A percentile compares a stretch with the other conserved stretches of the same genome.
Evolutionary conservation across 2,888 invertebrate species (phyloP).

Genomic region (Cheilosia scutellata): DNA sequence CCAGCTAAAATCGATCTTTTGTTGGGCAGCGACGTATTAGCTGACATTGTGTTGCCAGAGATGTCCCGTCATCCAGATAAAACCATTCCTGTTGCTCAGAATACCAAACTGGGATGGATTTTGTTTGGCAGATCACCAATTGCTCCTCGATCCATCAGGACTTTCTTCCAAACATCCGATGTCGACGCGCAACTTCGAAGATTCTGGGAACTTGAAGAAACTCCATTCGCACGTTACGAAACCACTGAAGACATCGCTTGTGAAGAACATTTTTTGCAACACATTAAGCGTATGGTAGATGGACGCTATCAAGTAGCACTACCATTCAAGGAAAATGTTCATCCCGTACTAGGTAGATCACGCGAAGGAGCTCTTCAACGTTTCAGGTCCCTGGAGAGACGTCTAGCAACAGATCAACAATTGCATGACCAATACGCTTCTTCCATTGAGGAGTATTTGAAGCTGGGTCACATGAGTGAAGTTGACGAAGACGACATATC

Average conservation of each 20-base stretch:
- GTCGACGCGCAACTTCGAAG: slow-evolving; percentile 24
- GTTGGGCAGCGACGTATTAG: slow-evolving; percentile 9
- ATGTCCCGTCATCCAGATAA: slow-evolving; percentile 13
- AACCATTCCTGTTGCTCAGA: slow-evolving; percentile 19
- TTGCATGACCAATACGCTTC: slow-evolving; percentile 17
- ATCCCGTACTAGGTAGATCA: slow-evolving; percentile 21
- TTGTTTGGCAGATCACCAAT: slow-evolving; percentile 3
- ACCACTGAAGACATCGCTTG: slow-evolving; percentile 21
- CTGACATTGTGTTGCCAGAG: slow-evolving; percentile 17
- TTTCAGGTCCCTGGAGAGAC: slow-evolving; percentile 21
- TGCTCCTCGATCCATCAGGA: not conserved
- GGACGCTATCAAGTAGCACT: slow-evolving; percentile 32
- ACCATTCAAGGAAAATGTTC: slow-evolving; percentile 10
- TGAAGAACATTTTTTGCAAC: slow-evolving; percentile 31
- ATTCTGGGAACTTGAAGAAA: slow-evolving; percentile 32
- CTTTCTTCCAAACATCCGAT: slow-evolving; percentile 18
- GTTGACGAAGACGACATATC: not conserved
- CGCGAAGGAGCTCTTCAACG: slow-evolving; percentile 33
- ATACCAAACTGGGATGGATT: slow-evolving; percentile 19
- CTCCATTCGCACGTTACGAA: slow-evolving; percentile 9
- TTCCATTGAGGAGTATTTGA: slow-evolving; percentile 19
- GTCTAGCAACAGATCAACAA: slow-evolving; percentile 14
- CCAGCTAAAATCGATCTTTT: slow-evolving; percentile 19
- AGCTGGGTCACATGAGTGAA: slow-evolving; percentile 22
- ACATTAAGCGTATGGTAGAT: not conserved